Percentiles rank a stretch among this genome's conserved stretches.
These are phyloP conservation scores for Squalus acanthias DNA, from an alignment of 2,797 vertebrate species.

Conservation along the genomic window DNA sequence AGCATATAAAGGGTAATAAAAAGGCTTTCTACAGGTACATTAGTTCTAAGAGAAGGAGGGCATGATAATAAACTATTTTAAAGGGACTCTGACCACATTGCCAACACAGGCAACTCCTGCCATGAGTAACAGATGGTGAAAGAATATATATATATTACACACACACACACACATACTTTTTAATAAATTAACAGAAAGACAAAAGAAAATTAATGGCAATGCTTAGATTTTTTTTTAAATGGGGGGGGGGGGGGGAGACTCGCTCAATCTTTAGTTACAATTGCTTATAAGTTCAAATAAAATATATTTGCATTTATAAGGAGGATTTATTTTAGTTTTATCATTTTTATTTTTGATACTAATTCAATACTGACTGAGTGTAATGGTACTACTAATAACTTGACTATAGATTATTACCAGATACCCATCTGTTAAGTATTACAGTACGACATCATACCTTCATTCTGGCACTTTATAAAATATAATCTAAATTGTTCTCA, in stretches of 20 bases:
- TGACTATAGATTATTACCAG: background rate
- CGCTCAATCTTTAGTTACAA: background rate
- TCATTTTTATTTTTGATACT: background rate
- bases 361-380: background rate
- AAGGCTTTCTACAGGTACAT: background rate
- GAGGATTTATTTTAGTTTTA: background rate
- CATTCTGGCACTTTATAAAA: conserved; percentile 10
- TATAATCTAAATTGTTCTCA: conserved; percentile 5
- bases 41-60: background rate
- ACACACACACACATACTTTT: background rate
- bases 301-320: background rate
- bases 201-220: background rate
- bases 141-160: background rate
- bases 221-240: background rate
- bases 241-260: background rate
- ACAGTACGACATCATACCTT: background rate
- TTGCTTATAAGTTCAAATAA: background rate
- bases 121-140: background rate
- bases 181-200: background rate
- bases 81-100: background rate
- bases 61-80: background rate
- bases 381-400: background rate
- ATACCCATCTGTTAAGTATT: conserved; percentile 12
- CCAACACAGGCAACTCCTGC: background rate
- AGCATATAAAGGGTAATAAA: background rate